Base-by-base conservation (phyloP, 2,113 vertebrate species). In the Speoplatyrhinus poulsoni region DNA sequence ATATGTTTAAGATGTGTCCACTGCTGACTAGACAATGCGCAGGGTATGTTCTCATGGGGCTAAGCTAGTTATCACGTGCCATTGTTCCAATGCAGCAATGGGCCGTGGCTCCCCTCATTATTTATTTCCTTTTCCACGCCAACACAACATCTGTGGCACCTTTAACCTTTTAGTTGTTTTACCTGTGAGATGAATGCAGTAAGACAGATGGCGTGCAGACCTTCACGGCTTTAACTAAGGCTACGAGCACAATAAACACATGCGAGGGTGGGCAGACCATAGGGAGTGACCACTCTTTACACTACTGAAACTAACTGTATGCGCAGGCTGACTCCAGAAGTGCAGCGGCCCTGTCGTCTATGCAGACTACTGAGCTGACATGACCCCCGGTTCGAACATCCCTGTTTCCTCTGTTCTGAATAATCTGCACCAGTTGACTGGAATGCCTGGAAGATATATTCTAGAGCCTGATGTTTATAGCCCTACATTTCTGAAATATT, bases 341-440 rank as follows among this genome's bases (percentile, higher is more conserved):
- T 46, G 75, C 6, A 41, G 4, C n/a, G 4, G 67, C 60, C 46
- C 77, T 57, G 74, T 72, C 7, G 4, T 41, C 64, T 73, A 49
- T 75, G 54, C 80, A 80, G 76, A 92, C 92, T 92, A 91, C 91
- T 91, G 90, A 91, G 85, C 80, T 82, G 77, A 87, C 77, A 67
- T 67, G 79, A 78, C 75, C 79, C 69, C 70, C 62, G 62, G 73
- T 66, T 70, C 79, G 71, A 60, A 67, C 65, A 1, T 33, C 76
- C 65, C 53, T 16, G 58, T 19, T 73, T n/a, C 41, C 70, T 52
- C 71, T 72, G 70, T 12, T 33, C 85, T 56, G 64, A 63, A 60
- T 65, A 36, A 65, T 65, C 19, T 70, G 77, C 74, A 66, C 61
- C 79, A 72, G 73, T 80, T 65, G n/a, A 52, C 67, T 57, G 55